A percentile compares a stretch with the other conserved stretches of the same genome.
Evolutionary conservation across 1,140 invertebrate genomes (phyloP).

Genomic region (Callitettix versicolor): DNA sequence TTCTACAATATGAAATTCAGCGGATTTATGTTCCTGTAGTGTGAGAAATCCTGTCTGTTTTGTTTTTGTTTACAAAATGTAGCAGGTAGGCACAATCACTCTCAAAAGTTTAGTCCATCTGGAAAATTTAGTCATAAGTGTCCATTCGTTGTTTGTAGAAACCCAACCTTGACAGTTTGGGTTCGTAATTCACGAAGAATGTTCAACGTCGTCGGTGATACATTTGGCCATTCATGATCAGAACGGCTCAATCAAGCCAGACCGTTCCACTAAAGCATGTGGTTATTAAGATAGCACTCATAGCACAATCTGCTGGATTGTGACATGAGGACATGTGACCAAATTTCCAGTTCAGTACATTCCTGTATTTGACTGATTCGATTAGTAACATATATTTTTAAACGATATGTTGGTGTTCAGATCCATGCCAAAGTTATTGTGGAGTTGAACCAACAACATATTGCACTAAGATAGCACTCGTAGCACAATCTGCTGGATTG

Average conservation of each 20-base stretch:
- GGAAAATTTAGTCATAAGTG: too few species aligned
- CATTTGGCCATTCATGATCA: not conserved
- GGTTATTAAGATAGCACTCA: conserved; percentile 18
- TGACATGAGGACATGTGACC: conserved; percentile 22
- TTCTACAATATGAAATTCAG: too few species aligned
- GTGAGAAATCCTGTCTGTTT: too few species aligned
- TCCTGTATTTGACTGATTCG: conserved; percentile 3
- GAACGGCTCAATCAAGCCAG: not conserved
- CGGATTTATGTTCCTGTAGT: too few species aligned
- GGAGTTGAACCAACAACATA: conserved; percentile 8
- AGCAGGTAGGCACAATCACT: too few species aligned
- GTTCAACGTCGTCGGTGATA: too few species aligned
- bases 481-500: conserved; percentile 28
- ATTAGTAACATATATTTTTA: conserved; percentile 12
- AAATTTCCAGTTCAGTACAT: not conserved
- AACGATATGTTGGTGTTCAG: not conserved
- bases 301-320: conserved; percentile 28
- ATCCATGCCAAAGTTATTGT: conserved; percentile 16
- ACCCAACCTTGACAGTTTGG: too few species aligned
- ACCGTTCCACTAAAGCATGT: conserved; percentile 17
- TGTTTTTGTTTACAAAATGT: too few species aligned
- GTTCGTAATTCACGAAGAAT: too few species aligned
- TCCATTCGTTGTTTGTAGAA: too few species aligned
- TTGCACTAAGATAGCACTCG: conserved; percentile 19
- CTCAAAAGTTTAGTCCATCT: too few species aligned